A percentile compares a stretch with the other conserved stretches of the same genome.
Conservation (phyloP, 2,888 invertebrate genomes). For the Pemphredon lugubris region DNA sequence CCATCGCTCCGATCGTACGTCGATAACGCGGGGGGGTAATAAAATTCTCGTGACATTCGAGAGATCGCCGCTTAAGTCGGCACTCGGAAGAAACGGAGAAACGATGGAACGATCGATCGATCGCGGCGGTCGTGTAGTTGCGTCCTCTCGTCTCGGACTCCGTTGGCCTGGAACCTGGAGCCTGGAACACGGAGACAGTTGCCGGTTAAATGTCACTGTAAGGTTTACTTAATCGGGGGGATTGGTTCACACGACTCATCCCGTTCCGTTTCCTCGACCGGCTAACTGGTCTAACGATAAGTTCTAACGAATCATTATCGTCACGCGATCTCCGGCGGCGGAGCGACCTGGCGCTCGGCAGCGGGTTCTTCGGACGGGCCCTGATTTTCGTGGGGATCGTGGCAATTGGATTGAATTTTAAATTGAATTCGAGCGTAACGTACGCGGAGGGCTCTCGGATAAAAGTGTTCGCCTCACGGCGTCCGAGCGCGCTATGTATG, state of each 20-base stretch:
- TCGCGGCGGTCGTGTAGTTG: slow-evolving; percentile 19
- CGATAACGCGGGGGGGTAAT: slow-evolving; percentile 27
- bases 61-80: slow-evolving; percentile 37
- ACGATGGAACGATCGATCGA: slow-evolving; percentile 45
- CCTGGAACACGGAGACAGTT: slow-evolving; percentile 69
- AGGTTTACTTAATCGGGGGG: slow-evolving; percentile 74
- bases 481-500: no score
- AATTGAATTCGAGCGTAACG: no score
- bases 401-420: neutral
- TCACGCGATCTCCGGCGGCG: slow-evolving; percentile 72
- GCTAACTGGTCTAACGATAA: slow-evolving; percentile 65
- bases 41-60: slow-evolving; percentile 63
- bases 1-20: slow-evolving; percentile 22
- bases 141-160: slow-evolving; percentile 21
- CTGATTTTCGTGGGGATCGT: slow-evolving; percentile 17
- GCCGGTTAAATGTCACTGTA: slow-evolving; percentile 76
- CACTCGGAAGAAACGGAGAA: slow-evolving; percentile 42
- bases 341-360: slow-evolving; percentile 50
- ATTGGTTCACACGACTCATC: slow-evolving; percentile 77
- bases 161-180: slow-evolving; percentile 51
- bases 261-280: slow-evolving; percentile 67
- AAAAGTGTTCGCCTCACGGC: no score
- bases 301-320: slow-evolving; percentile 74
- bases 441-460: no score
- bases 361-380: slow-evolving; percentile 42